Conservation (phyloP, 1,140 invertebrate species). For the Drosophila lowei region DNA sequence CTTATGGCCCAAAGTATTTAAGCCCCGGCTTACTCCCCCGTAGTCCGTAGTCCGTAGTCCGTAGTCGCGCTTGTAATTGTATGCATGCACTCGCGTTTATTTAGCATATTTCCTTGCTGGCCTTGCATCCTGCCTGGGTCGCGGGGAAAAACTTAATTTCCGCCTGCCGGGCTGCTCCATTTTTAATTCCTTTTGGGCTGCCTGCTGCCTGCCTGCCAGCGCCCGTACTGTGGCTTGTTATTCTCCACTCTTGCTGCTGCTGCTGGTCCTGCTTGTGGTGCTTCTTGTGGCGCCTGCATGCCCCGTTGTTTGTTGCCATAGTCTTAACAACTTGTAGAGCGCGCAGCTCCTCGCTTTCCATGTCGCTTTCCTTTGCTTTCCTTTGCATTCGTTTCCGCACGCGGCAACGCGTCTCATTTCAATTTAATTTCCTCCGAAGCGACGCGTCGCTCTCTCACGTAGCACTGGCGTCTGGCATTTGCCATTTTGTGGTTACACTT, state of each 20-base stretch:
- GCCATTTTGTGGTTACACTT: constrained; percentile 62
- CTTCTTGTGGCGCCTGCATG: constrained; percentile 16
- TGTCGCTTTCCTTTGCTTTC: constrained; percentile 17
- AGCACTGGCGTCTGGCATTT: constrained; percentile 46
- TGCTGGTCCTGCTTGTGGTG: constrained; percentile 1
- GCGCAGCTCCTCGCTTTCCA: background rate
- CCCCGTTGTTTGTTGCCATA: constrained; percentile 28
- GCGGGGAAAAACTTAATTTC: constrained; percentile 70
- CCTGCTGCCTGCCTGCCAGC: no score
- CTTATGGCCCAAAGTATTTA: background rate
- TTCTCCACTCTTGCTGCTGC: constrained; percentile 26
- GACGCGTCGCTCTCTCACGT: constrained; percentile 47
- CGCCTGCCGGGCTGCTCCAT: constrained; percentile 57
- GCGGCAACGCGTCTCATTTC: constrained; percentile 61
- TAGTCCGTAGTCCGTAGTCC: no score
- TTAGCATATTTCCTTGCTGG: constrained; percentile 73
- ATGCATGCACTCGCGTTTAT: constrained; percentile 65
- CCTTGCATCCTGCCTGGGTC: constrained; percentile 57
- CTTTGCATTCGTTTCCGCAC: constrained; percentile 56
- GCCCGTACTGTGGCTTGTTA: constrained; percentile 17
- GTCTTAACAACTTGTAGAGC: constrained; percentile 69
- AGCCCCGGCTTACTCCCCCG: constrained; percentile 8
- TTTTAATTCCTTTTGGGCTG: constrained; percentile 63
- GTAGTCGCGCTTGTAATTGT: constrained; percentile 26
- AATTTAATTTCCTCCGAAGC: constrained; percentile 76